A percentile compares a stretch with the other conserved stretches of the same genome.
phyloP scores from a whole-genome alignment of 1,140 invertebrate species.

The Whitmania pigra region DNA sequence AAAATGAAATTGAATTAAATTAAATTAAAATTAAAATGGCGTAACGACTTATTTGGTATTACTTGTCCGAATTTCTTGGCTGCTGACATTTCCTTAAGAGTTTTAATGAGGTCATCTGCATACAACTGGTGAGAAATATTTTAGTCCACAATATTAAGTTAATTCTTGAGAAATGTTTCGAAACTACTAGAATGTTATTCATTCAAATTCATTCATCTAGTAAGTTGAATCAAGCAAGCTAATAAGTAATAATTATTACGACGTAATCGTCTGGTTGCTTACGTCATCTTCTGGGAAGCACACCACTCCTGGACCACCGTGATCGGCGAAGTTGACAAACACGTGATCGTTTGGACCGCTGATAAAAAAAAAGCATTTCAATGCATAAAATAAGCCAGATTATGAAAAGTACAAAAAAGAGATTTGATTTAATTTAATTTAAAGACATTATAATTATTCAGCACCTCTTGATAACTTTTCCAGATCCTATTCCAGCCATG shows the following conservation, averaged over 20 bases:
- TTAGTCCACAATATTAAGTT: no score
- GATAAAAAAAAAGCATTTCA: constrained; percentile 2
- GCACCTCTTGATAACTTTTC: constrained; percentile 22
- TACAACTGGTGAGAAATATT: constrained; percentile 38
- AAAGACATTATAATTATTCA: no score
- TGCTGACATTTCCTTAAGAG: constrained; percentile 45
- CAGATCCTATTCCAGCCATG: constrained; percentile 19
- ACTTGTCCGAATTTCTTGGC: constrained; percentile 44
- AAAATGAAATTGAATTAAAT: constrained; percentile 25
- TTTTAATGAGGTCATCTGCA: constrained; percentile 40
- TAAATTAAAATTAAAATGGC: not conserved
- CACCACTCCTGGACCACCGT: constrained; percentile 51
- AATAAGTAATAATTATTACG: not conserved
- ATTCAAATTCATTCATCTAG: not conserved
- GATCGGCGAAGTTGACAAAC: constrained; percentile 57
- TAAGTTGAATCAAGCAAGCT: not conserved
- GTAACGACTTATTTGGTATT: not conserved
- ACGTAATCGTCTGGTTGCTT: no score
- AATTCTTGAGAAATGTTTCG: not conserved
- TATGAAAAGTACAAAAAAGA: no score
- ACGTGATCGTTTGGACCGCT: constrained; percentile 51
- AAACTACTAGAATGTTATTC: not conserved
- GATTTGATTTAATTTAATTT: no score
- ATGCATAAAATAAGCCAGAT: no score
- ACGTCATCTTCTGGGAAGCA: constrained; percentile 43